Percentiles rank a stretch among this genome's conserved stretches.
phyloP scores from a whole-genome alignment of 2,888 invertebrate genomes.

The Prenolepis imparis region DNA sequence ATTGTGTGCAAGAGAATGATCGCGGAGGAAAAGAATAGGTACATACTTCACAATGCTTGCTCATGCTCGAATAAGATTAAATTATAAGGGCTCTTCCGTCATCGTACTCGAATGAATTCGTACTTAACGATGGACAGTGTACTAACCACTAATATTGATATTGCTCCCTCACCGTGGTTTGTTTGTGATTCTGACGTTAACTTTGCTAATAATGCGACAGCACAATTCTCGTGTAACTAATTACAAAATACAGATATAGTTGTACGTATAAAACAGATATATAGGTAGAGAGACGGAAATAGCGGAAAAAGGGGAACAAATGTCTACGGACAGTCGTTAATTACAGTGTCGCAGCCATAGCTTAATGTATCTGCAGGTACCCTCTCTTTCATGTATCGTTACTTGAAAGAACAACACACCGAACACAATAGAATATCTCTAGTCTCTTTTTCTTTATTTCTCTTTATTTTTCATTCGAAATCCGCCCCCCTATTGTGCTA shows the following conservation, averaged over 20 bases:
- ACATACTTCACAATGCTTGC: slow-evolving; percentile 78
- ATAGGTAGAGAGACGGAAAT: slow-evolving; percentile 36
- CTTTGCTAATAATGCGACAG: slow-evolving; percentile 41
- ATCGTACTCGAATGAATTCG: slow-evolving; percentile 65
- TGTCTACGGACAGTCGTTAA: slow-evolving; percentile 76
- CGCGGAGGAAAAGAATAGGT: slow-evolving; percentile 62
- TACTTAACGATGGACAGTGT: slow-evolving; percentile 52
- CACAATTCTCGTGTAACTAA: slow-evolving; percentile 45
- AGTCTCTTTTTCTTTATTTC: slow-evolving; percentile 6
- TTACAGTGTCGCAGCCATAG: slow-evolving; percentile 84
- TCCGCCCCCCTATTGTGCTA: slow-evolving; percentile 79
- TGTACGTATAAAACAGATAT: slow-evolving; percentile 45
- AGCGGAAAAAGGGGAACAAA: slow-evolving; percentile 65
- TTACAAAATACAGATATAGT: slow-evolving; percentile 42
- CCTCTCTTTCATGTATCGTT: slow-evolving; percentile 75
- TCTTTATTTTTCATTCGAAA: slow-evolving; percentile 20
- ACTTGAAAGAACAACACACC: slow-evolving; percentile 37
- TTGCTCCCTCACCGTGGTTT: slow-evolving; percentile 45
- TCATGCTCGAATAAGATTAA: slow-evolving; percentile 77
- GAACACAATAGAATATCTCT: slow-evolving; percentile 36
- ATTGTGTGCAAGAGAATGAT: slow-evolving; percentile 29
- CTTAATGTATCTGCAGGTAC: slow-evolving; percentile 84
- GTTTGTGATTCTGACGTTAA: slow-evolving; percentile 48
- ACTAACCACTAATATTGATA: slow-evolving; percentile 49
- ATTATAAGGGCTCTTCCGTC: slow-evolving; percentile 64